phyloP scores from a whole-genome alignment of 2,888 invertebrate species.

The Torymus texanus region DNA sequence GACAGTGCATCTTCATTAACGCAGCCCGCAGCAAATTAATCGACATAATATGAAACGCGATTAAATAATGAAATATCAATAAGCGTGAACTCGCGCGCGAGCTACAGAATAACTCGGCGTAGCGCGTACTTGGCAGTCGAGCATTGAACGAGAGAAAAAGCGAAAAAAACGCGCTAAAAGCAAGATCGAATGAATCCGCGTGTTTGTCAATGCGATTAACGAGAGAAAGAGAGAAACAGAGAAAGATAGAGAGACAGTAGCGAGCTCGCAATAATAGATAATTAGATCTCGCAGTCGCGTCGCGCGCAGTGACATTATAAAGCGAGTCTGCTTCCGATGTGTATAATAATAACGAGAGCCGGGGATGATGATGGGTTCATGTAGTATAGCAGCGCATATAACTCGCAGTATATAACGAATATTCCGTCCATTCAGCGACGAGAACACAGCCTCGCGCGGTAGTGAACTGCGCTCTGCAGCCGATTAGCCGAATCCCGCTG shows the following conservation, averaged over 20 bases:
- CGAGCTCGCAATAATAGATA: conserved; percentile 39
- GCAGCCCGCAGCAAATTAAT: neutral
- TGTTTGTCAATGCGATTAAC: no score
- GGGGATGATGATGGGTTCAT: neutral
- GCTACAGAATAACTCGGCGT: neutral
- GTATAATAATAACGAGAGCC: conserved; percentile 6
- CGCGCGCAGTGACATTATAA: neutral
- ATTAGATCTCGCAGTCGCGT: conserved; percentile 34
- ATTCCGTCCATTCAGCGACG: neutral
- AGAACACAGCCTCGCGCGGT: neutral
- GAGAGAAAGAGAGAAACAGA: no score
- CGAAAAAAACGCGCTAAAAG: no score
- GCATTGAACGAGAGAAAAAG: no score
- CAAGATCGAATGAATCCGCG: no score
- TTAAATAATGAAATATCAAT: no score
- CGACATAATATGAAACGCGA: neutral
- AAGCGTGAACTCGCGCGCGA: conserved; percentile 14
- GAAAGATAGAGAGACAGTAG: no score
- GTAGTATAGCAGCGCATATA: no score
- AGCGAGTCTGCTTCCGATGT: neutral
- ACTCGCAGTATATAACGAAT: neutral
- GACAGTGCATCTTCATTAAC: neutral
- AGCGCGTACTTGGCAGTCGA: no score
- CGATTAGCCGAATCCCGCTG: conserved; percentile 36
- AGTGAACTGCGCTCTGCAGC: neutral